Percentiles rank a stretch among this genome's conserved stretches.
Evolutionary conservation across 2,113 vertebrate genomes (phyloP).

Genomic region (Ammodytes marinus): DNA sequence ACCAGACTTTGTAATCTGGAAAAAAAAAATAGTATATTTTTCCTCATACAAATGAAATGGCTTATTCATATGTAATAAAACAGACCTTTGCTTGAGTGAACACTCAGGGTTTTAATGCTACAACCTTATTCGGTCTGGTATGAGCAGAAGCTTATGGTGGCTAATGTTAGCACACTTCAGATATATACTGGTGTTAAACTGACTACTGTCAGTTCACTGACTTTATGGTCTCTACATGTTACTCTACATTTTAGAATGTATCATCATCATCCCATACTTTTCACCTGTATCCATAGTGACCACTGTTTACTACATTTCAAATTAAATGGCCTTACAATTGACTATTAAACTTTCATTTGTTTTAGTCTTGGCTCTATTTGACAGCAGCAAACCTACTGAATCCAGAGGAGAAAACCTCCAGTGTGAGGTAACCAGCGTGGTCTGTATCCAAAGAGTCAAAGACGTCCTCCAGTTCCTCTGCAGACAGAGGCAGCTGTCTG

Average conservation of each 20-base stretch:
- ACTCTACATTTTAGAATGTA: neutral
- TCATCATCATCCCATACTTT: neutral
- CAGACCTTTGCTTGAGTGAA: neutral
- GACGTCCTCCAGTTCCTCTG: conserved; percentile 92
- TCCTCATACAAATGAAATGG: neutral
- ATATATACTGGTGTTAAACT: too few species aligned
- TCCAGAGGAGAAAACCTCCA: conserved; percentile 91
- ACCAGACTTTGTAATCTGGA: neutral
- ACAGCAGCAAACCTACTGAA: conserved; percentile 88
- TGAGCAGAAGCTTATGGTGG: too few species aligned
- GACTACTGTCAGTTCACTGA: neutral
- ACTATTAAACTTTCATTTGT: too few species aligned
- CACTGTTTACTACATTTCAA: neutral
- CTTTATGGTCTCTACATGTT: neutral
- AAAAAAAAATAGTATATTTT: neutral
- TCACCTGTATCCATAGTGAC: neutral
- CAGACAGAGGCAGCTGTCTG: conserved; percentile 89
- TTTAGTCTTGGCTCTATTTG: neutral
- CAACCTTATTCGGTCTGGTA: too few species aligned
- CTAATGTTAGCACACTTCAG: too few species aligned
- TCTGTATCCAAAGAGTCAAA: conserved; percentile 92
- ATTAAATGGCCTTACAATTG: neutral
- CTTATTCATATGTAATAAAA: neutral
- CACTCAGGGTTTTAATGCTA: neutral
- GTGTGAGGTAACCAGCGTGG: conserved; percentile 89